phyloP scores from a whole-genome alignment of 2,113 vertebrate species.

The Platysternon megacephalum region DNA sequence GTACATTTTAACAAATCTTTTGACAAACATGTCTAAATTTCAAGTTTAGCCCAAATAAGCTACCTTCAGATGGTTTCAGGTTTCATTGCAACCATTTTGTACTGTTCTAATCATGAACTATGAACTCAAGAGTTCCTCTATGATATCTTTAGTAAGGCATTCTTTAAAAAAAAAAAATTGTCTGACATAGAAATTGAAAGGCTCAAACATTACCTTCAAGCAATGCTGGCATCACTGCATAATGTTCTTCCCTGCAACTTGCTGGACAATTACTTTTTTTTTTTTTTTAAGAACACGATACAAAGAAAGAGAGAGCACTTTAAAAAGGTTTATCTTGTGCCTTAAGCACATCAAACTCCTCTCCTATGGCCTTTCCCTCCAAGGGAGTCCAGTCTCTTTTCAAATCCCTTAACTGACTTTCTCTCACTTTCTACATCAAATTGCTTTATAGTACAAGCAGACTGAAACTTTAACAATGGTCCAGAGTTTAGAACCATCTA shows the following conservation, averaged over 20 bases:
- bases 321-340: accelerated
- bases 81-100: not conserved
- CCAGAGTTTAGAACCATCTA: not conserved
- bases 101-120: not conserved
- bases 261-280: not conserved
- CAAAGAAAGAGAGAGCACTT: not conserved
- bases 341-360: not conserved
- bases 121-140: not conserved
- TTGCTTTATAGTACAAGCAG: not conserved
- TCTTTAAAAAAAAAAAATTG: not conserved
- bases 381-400: not conserved
- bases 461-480: not conserved
- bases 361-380: not conserved
- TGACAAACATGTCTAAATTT: not conserved
- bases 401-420: not conserved
- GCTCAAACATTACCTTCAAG: not conserved
- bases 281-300: not conserved
- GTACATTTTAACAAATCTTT: constrained; percentile 21
- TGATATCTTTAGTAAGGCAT: not conserved
- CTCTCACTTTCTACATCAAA: not conserved
- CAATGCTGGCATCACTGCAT: not conserved
- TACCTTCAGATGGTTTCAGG: not conserved
- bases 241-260: not conserved
- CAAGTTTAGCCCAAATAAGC: not conserved
- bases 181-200: not conserved